Evolutionary conservation across 2,888 invertebrate species (phyloP).

Genomic region (Blastobasis adustella): DNA sequence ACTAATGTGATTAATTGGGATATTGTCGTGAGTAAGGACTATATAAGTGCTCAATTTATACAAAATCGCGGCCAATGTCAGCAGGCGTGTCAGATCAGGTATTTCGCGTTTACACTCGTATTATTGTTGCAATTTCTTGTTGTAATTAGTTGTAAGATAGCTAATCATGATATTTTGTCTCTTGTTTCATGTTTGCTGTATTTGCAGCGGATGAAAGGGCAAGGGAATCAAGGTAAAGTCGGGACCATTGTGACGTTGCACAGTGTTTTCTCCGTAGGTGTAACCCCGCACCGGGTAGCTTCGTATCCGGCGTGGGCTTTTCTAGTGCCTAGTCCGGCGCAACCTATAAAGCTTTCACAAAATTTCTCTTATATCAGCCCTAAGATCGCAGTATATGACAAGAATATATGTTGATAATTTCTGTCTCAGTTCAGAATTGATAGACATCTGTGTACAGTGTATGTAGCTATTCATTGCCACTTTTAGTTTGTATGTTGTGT

Average conservation of each 20-base stretch:
- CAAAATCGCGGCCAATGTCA: constrained; percentile 87
- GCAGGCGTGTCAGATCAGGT: constrained; percentile 94
- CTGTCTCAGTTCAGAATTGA: no score
- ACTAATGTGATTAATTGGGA: constrained; percentile 66
- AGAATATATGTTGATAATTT: no score
- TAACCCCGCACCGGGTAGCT: constrained; percentile 58
- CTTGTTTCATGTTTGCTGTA: constrained; percentile 74
- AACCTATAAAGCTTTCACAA: constrained; percentile 32
- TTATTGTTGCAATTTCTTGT: constrained; percentile 33
- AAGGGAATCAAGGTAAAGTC: constrained; percentile 85
- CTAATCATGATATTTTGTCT: constrained; percentile 44
- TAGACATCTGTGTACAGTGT: no score
- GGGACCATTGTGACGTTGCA: constrained; percentile 65
- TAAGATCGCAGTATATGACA: neutral
- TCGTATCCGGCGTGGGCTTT: constrained; percentile 34
- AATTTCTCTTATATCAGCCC: constrained; percentile 23
- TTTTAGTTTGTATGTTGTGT: no score
- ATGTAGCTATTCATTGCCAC: no score
- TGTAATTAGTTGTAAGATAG: constrained; percentile 20
- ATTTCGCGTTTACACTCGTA: constrained; percentile 57
- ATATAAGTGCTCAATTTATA: constrained; percentile 65
- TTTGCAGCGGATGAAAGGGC: constrained; percentile 88
- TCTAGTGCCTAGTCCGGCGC: neutral
- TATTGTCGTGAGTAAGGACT: constrained; percentile 61
- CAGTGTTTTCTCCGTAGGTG: constrained; percentile 56